Conservation (phyloP, 2,888 invertebrate species). For the Pterostichus madidus region DNA sequence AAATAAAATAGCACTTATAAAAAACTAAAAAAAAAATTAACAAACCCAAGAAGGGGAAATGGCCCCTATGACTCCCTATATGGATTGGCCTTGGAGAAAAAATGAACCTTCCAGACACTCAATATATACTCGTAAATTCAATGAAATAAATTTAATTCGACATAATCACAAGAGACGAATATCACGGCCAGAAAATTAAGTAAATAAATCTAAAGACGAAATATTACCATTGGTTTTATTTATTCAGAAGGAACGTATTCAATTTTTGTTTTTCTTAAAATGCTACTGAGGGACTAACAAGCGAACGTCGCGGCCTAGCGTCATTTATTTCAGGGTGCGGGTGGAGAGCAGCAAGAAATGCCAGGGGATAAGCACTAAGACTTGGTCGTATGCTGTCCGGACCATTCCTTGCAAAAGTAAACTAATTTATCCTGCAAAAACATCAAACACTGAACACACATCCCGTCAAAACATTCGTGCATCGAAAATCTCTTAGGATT, state of each 20-base stretch:
- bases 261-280: constrained; percentile 37
- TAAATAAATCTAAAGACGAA: constrained; percentile 7
- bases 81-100: too few relatives aligned
- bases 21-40: too few relatives aligned
- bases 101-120: too few relatives aligned
- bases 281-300: constrained; percentile 22
- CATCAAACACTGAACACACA: constrained; percentile 52
- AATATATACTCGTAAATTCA: too few relatives aligned
- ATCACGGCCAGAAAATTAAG: not conserved
- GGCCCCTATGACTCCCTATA: too few relatives aligned
- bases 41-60: too few relatives aligned
- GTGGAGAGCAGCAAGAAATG: not conserved
- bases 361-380: constrained; percentile 11
- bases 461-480: constrained; percentile 40
- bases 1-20: too few relatives aligned
- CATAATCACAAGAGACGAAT: not conserved
- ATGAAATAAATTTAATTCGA: constrained; percentile 7
- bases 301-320: constrained; percentile 16
- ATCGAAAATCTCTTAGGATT: constrained; percentile 48
- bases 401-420: constrained; percentile 27
- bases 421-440: constrained; percentile 57
- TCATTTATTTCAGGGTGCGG: constrained; percentile 41
- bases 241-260: constrained; percentile 22
- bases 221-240: constrained; percentile 4
- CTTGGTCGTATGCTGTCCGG: not conserved